Evolutionary conservation across 2,888 invertebrate genomes (phyloP), one percentile per base, ranked within the genome.

Genomic region (Aphidius colemani): DNA sequence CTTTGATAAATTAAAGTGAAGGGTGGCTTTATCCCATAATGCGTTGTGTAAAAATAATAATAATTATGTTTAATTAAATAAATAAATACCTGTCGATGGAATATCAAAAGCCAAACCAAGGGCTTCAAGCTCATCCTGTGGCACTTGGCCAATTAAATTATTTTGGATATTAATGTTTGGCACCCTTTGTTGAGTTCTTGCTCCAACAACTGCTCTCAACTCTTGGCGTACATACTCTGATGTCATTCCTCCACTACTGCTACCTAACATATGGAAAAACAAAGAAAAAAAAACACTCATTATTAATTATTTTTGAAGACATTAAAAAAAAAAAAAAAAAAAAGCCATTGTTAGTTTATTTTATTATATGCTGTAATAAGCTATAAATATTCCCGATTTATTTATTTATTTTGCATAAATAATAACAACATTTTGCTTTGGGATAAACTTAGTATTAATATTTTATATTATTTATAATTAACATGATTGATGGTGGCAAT

Each of bases 211-310:
- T 57, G 94, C 94, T 73, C 95, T 88, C 76, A 96, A 85, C 84
- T 95, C 95, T 84, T 96, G 94, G 77, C 95, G 89, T 72, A 96
- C 95, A 84, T 91, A 95, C 84, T 95, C 95, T 59, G 94, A 93
- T 66, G 89, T 88, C 81, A 87, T 88, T 77, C 86, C 87, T 76
- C 83, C 86, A 71, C 80, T 84, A 66, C 83, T 84, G 61, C 80
- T 82, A 75, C 87, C 88, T 85, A 84, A 48, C 82, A 71, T 68
- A 81, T 74, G 78, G 78, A 72, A 72, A 64, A 73, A 74, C 61
- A 30, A 11, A 60, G 40, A 7, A 61, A 40, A 58, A 30, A 30
- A 30, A 30, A 30, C 3, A 30, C 1, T 30, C 5, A 30, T 30
- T 30, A 30, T 30, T 30, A 30, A 30, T 30, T 30, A 30, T 30